Percentiles rank a stretch among this genome's conserved stretches.
Conservation (phyloP, 2,113 vertebrate species). For the Pseudois nayaur region DNA sequence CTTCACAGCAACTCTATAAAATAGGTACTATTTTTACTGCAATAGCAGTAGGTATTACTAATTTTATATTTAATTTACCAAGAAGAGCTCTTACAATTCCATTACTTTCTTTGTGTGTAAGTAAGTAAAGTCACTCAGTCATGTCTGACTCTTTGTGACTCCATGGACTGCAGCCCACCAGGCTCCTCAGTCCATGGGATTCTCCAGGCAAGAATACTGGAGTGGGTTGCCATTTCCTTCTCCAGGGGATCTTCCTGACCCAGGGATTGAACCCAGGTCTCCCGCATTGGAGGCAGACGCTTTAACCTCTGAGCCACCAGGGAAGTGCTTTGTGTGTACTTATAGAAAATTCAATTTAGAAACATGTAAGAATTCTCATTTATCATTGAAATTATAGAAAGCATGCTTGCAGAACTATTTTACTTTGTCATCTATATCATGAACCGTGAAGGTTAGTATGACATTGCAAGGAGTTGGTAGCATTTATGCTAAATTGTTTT, state of each 20-base stretch:
- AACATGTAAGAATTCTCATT: background rate
- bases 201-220: no score
- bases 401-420: background rate
- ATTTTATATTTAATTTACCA: slow-evolving; percentile 29
- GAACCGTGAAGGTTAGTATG: background rate
- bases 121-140: no score
- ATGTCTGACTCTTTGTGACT: no score
- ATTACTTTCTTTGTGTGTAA: background rate
- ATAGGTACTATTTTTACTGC: background rate
- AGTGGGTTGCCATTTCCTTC: no score
- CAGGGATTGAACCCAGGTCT: no score
- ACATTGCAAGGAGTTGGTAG: background rate
- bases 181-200: no score
- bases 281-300: no score
- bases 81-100: background rate
- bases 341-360: background rate
- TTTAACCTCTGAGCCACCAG: no score
- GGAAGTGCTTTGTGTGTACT: background rate
- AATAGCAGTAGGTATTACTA: background rate
- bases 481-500: background rate
- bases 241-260: no score
- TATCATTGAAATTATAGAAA: background rate
- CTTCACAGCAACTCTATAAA: background rate
- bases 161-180: no score
- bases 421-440: background rate